A percentile compares a stretch with the other conserved stretches of the same genome.
phyloP scores from a whole-genome alignment of 2,797 vertebrate genomes.

The Lateolabrax maculatus region DNA sequence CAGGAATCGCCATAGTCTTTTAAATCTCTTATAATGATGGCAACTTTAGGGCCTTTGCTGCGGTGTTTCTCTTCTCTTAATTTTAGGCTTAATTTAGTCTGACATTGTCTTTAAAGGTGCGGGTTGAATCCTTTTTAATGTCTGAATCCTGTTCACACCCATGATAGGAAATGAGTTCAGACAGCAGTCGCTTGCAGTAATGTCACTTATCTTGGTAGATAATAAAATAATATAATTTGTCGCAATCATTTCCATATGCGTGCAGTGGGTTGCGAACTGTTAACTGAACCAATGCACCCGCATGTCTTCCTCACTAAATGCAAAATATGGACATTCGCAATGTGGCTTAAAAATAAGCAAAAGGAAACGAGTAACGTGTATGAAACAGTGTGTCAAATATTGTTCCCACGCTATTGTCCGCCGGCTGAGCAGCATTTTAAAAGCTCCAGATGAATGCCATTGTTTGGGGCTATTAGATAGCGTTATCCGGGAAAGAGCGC shows the following conservation, averaged over 20 bases:
- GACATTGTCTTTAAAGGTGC: background rate
- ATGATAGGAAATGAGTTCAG: background rate
- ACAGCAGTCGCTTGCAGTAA: background rate
- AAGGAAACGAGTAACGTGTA: background rate
- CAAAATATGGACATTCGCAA: background rate
- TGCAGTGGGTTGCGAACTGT: background rate
- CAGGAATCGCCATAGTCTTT: rapidly evolving
- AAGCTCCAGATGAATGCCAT: constrained; percentile 61
- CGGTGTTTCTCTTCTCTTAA: background rate
- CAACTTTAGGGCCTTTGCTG: background rate
- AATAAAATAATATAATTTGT: no score
- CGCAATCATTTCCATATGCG: background rate
- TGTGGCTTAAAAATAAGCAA: background rate
- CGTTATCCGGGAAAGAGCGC: constrained; percentile 59
- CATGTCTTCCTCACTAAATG: background rate
- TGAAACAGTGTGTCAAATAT: constrained; percentile 29
- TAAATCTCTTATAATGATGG: background rate
- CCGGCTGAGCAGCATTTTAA: constrained; percentile 58
- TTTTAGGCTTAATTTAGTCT: background rate
- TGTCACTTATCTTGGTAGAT: constrained; percentile 7
- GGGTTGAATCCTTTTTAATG: background rate
- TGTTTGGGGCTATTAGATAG: constrained; percentile 66
- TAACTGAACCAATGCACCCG: constrained; percentile 3
- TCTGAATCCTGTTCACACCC: background rate
- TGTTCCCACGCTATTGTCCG: constrained; percentile 71